Percentiles rank a stretch among this genome's conserved stretches.
phyloP scores from a whole-genome alignment of 2,113 vertebrate species.

The Pholis gunnellus region DNA sequence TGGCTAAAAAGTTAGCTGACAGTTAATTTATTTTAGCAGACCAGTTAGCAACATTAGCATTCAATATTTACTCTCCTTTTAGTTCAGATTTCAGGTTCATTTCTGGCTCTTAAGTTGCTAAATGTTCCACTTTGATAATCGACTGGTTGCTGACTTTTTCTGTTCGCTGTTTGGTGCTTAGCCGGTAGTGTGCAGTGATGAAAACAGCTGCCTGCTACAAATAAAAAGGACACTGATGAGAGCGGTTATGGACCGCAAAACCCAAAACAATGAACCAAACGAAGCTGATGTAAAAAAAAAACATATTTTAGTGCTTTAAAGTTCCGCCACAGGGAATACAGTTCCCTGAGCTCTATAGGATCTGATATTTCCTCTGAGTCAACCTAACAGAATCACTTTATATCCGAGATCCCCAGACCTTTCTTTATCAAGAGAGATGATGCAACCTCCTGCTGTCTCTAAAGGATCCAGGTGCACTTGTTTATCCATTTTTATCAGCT shows the following conservation, averaged over 20 bases:
- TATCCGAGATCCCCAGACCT: constrained; percentile 40
- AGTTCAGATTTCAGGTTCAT: background rate
- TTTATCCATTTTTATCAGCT: constrained; percentile 82
- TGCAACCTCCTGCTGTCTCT: constrained; percentile 59
- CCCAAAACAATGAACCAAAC: background rate
- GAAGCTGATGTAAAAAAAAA: background rate
- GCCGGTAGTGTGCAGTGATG: background rate
- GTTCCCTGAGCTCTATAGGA: background rate
- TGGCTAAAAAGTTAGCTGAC: background rate
- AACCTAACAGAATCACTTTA: constrained; percentile 44
- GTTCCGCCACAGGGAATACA: background rate
- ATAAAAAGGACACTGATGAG: background rate
- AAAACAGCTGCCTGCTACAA: background rate
- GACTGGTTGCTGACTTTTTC: background rate
- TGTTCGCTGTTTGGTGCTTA: too few species aligned
- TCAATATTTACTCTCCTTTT: background rate
- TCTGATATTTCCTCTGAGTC: constrained; percentile 45
- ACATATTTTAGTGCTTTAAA: background rate
- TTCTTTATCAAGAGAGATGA: constrained; percentile 64
- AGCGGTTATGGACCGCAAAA: background rate
- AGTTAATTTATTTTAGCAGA: too few species aligned
- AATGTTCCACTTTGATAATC: background rate
- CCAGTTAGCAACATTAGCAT: background rate
- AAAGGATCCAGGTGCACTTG: constrained; percentile 71
- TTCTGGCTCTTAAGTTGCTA: background rate